Base-by-base conservation (phyloP, 2,113 vertebrate genomes). In the Chlamydotis undulata region DNA sequence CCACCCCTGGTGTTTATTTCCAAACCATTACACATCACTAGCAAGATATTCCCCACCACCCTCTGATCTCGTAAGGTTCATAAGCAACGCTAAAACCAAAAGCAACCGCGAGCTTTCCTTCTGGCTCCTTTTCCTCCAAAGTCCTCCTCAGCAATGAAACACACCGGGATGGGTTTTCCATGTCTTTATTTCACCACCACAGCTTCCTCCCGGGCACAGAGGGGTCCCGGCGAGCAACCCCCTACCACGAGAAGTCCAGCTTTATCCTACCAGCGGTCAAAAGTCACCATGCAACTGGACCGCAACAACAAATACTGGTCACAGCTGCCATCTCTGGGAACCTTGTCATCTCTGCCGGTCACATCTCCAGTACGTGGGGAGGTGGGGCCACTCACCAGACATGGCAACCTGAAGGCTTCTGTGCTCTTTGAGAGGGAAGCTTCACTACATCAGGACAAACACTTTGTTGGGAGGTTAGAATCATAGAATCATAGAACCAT, bases 11-110 rank as follows among this genome's bases (percentile, higher is more conserved):
- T 82, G 60, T 91, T 94, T 91, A 92, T 63, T 95, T 96, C 81
- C 91, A 96, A 95, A 92, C 49, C 80, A 92, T 87, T 93, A 79
- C 43, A 91, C 57, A 89, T 75, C 89, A 84, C 80, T 81, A 70
- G 76, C 74, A 83, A 89, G 83, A 91, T 82, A 96, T 47, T 75
- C 69, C 43, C 39, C 29, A 35, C 25, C 81, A 91, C 65, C 57
- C 77, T 91, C 73, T 89, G 81, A 94, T 93, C 74, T 84, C 2
- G 4, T 45, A 49, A 89, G 70, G 75, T 91, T 89, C 53, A 96
- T 59, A 87, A 94, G 79, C 56, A 92, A 89, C 0, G 10, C 41
- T 93, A 63, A 89, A 83, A 19, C 24, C 68, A 68, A 81, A 89
- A 71, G 81, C 47, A 75, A 84, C 7, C 0, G 2, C 0, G 4